Evolutionary conservation across 2,888 invertebrate species (phyloP).

Genomic region (Pasiphila rectangulata): DNA sequence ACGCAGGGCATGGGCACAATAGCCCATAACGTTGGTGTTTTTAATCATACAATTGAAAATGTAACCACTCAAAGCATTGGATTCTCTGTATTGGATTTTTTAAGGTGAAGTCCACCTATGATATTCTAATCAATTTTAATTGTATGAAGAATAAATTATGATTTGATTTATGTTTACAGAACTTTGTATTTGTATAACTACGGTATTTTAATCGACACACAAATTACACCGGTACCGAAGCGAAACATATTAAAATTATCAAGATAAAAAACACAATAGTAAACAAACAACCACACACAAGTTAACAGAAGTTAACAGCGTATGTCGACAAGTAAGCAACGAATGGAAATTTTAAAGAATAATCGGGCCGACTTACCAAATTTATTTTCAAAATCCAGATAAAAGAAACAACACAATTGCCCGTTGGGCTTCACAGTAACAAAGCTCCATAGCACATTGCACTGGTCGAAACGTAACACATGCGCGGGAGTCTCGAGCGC

Average conservation of each 20-base stretch:
- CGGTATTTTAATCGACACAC: not conserved
- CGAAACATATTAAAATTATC: not conserved
- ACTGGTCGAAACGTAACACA: constrained; percentile 44
- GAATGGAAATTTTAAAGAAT: constrained; percentile 3
- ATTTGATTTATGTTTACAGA: no score
- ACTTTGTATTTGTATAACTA: not conserved
- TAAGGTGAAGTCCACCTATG: no score
- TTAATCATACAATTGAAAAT: constrained; percentile 16
- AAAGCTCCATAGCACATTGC: constrained; percentile 59
- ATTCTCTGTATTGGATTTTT: not conserved
- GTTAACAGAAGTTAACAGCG: no score
- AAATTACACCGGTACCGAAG: not conserved
- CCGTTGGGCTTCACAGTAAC: constrained; percentile 69
- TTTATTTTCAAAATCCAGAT: constrained; percentile 33
- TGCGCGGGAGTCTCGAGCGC: constrained; percentile 55
- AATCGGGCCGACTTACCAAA: constrained; percentile 26
- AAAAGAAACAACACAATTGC: constrained; percentile 37
- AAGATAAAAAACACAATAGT: not conserved
- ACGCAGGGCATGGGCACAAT: constrained; percentile 49
- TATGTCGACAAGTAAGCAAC: no score
- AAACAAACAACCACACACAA: not conserved
- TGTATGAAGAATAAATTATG: no score
- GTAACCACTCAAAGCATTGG: not conserved
- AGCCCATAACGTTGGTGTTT: constrained; percentile 47
- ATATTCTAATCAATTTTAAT: no score